A percentile compares a stretch with the other conserved stretches of the same genome.
These are phyloP conservation scores for Oligia latruncula DNA, from an alignment of 2,888 invertebrate species.

Conservation along the genomic window DNA sequence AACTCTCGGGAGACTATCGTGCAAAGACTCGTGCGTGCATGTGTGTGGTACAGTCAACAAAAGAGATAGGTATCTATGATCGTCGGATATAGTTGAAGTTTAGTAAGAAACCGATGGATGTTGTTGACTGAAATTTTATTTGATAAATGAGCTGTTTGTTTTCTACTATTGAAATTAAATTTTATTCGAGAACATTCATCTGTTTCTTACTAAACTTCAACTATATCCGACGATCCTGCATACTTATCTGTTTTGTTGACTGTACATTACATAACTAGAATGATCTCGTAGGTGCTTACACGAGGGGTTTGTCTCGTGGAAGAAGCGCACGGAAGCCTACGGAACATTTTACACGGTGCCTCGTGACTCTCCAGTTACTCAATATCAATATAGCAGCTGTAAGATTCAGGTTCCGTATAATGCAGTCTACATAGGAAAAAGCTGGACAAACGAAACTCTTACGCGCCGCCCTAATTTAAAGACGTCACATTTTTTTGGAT, in stretches of 20 bases:
- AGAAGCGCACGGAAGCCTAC: slow-evolving; percentile 12
- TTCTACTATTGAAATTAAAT: too few species aligned
- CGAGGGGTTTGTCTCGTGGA: slow-evolving; percentile 1
- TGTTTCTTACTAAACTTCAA: too few species aligned
- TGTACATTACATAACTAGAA: not conserved
- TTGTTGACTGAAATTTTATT: too few species aligned
- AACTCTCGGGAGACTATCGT: not conserved
- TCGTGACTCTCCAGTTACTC: slow-evolving; percentile 46
- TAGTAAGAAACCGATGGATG: too few species aligned
- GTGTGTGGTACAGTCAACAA: not conserved
- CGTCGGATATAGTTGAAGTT: too few species aligned
- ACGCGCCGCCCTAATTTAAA: not conserved
- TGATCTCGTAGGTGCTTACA: not conserved
- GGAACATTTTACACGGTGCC: not conserved
- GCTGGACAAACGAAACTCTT: not conserved
- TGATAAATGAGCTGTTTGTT: too few species aligned
- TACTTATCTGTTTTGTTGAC: too few species aligned
- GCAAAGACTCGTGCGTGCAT: not conserved
- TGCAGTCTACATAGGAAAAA: not conserved
- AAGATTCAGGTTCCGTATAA: slow-evolving; percentile 31
- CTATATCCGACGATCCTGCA: too few species aligned
- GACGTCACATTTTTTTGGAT: not conserved
- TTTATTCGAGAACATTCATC: too few species aligned
- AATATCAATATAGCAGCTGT: slow-evolving; percentile 18
- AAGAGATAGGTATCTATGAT: too few species aligned